These are phyloP conservation scores for Lycocorax pyrrhopterus DNA, from an alignment of 2,113 vertebrate genomes.

Conservation along the genomic window DNA sequence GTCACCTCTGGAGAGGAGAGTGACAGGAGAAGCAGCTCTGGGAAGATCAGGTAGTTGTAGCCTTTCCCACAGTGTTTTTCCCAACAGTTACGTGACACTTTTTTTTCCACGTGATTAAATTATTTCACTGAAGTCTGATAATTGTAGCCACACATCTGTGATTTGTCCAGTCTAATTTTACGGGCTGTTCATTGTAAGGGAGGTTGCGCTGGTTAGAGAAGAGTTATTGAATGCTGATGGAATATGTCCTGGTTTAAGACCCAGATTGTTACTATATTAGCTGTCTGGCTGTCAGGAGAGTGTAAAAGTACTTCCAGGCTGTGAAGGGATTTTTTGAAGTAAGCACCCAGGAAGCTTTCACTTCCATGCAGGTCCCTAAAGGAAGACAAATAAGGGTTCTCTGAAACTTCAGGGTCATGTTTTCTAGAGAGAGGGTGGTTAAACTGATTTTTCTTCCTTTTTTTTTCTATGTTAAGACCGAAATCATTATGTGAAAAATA, in stretches of 20 bases:
- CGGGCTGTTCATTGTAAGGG: neutral
- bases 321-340: neutral
- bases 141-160: neutral
- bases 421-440: neutral
- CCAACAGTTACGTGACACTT: neutral
- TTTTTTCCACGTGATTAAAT: neutral
- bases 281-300: neutral
- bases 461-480: accelerated
- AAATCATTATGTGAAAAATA: neutral
- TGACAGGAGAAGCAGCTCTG: neutral
- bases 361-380: neutral
- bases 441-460: neutral
- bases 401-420: neutral
- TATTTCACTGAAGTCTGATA: neutral
- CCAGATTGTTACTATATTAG: neutral
- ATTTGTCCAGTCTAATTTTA: neutral
- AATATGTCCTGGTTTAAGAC: neutral
- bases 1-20: neutral
- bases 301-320: neutral
- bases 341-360: neutral
- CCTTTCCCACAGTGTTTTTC: neutral
- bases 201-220: neutral
- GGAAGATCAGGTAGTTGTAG: neutral
- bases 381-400: neutral
- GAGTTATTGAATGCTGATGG: neutral